Conservation (phyloP, 64 coral and sea anemone genomes). For the Stichodactyla helianthus region DNA sequence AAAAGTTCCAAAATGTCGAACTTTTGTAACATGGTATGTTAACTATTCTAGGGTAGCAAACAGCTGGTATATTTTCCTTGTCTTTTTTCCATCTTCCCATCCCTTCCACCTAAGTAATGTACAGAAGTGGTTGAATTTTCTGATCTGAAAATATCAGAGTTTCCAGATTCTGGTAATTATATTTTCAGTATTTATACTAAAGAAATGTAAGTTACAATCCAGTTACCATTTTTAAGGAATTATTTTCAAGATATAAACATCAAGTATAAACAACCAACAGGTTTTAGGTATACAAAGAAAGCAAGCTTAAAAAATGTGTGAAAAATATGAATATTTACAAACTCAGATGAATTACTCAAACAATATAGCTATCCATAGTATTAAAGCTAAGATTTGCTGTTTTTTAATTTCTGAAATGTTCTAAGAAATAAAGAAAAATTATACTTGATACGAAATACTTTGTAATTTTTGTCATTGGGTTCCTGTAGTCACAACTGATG, state of each 20-base stretch:
- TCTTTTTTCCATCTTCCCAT: not conserved
- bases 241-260: conserved; percentile 35
- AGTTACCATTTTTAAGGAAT: conserved; percentile 35
- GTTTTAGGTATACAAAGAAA: not conserved
- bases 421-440: conserved; percentile 12
- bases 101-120: not conserved
- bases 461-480: not conserved
- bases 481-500: no score
- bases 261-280: conserved; percentile 5
- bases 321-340: conserved; percentile 11
- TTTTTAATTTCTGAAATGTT: conserved; percentile 7
- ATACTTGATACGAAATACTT: not conserved
- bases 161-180: conserved; percentile 10
- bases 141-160: conserved; percentile 1
- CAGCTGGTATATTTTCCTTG: not conserved
- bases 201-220: conserved; percentile 6
- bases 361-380: conserved; percentile 10
- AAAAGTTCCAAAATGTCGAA: not conserved
- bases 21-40: not conserved
- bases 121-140: not conserved
- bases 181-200: conserved; percentile 36
- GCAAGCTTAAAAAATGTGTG: conserved; percentile 22
- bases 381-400: not conserved
- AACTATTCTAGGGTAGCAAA: not conserved
- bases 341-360: conserved; percentile 1